These are phyloP conservation scores for Halotydeus destructor DNA, from an alignment of 1,140 invertebrate genomes.

Conservation along the genomic window DNA sequence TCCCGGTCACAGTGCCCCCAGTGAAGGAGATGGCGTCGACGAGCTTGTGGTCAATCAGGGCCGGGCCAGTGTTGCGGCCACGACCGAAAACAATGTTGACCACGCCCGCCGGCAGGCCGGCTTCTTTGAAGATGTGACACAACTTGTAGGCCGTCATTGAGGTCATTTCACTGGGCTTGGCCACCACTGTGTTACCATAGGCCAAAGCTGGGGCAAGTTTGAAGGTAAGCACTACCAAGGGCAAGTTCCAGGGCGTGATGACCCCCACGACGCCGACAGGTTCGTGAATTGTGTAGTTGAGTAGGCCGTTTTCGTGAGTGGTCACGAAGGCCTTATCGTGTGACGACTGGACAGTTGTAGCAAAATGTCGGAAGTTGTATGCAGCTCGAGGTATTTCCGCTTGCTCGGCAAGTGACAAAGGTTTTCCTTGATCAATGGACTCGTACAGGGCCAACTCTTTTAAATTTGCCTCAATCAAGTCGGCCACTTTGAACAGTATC, in stretches of 20 bases:
- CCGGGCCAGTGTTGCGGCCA: constrained; percentile 54
- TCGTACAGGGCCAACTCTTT: constrained; percentile 33
- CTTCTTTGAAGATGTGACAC: constrained; percentile 34
- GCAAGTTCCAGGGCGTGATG: constrained; percentile 42
- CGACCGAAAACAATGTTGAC: constrained; percentile 74
- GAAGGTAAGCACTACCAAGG: constrained; percentile 29
- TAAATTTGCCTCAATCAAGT: constrained; percentile 29
- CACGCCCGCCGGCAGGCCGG: constrained; percentile 82
- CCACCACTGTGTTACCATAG: constrained; percentile 39
- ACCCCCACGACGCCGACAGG: constrained; percentile 43
- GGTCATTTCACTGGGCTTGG: constrained; percentile 44
- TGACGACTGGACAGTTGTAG: constrained; percentile 27
- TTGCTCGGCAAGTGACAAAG: constrained; percentile 28
- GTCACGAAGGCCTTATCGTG: no score
- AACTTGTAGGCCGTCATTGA: constrained; percentile 37
- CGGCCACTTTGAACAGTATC: constrained; percentile 29
- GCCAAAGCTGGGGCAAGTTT: constrained; percentile 40
- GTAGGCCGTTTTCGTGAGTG: constrained; percentile 23
- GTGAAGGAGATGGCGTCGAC: constrained; percentile 84
- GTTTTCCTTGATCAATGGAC: constrained; percentile 37
- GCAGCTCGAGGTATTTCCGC: constrained; percentile 37
- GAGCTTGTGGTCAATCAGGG: constrained; percentile 55
- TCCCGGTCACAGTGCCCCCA: constrained; percentile 59
- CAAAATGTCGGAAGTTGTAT: constrained; percentile 35
- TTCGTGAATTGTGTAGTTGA: constrained; percentile 43